Conservation (phyloP, 2,113 vertebrate species). For the Atrichornis clamosus region DNA sequence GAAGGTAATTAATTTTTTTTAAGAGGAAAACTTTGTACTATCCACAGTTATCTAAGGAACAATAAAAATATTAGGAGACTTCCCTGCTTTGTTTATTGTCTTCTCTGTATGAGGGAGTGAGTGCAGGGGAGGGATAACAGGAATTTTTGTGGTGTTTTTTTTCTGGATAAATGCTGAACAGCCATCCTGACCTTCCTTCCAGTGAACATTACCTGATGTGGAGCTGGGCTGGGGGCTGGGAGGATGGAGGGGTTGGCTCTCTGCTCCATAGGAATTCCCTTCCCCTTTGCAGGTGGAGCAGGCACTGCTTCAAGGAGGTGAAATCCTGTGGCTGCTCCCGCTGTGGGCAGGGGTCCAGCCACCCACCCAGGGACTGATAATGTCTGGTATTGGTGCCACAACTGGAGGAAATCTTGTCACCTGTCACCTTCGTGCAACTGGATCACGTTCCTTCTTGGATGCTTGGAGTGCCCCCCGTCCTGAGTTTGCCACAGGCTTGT, state of each 20-base stretch:
- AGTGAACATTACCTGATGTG: not conserved
- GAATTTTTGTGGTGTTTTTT: not conserved
- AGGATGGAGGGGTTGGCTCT: not conserved
- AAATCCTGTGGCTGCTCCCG: not conserved
- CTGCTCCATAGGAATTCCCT: not conserved
- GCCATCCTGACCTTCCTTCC: not conserved
- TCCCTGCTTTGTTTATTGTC: not conserved
- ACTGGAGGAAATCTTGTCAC: not conserved
- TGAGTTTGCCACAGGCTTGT: not conserved
- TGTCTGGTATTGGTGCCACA: not conserved
- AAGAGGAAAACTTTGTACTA: conserved; percentile 73
- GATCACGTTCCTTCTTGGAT: not conserved
- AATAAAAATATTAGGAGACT: conserved; percentile 76
- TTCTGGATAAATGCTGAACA: not conserved
- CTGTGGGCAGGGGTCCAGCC: not conserved
- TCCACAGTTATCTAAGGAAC: conserved; percentile 72
- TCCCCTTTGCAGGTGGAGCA: not conserved
- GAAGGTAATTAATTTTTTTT: conserved; percentile 59
- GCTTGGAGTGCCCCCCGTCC: not conserved
- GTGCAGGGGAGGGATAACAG: not conserved
- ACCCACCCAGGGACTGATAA: not conserved
- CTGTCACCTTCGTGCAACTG: not conserved
- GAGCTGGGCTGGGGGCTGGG: not conserved
- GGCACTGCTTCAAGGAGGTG: not conserved
- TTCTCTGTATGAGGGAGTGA: not conserved